Evolutionary conservation across 2,113 vertebrate species (phyloP).

Genomic region (Ranitomeya variabilis): DNA sequence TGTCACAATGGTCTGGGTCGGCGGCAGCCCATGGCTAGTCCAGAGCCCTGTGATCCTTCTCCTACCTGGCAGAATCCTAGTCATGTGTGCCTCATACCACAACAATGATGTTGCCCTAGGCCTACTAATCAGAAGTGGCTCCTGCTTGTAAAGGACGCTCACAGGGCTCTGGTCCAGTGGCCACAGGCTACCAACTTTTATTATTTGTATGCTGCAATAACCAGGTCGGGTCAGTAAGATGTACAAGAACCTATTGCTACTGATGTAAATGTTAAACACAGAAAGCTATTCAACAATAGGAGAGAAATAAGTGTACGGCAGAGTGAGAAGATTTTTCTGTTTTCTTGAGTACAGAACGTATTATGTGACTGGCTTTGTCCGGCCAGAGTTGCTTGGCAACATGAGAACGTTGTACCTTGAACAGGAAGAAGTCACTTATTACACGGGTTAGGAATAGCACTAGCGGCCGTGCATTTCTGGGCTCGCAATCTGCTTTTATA

Average conservation of each 20-base stretch:
- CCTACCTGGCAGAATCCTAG: no score
- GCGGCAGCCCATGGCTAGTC: no score
- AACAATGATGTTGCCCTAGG: no score
- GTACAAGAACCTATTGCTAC: neutral
- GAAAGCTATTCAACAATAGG: neutral
- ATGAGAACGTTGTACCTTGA: constrained; percentile 2
- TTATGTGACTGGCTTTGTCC: neutral
- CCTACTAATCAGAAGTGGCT: no score
- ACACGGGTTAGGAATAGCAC: neutral
- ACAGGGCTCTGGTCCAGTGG: no score
- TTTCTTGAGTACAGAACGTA: neutral
- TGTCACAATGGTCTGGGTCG: no score
- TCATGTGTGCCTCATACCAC: no score
- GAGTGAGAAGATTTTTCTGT: neutral
- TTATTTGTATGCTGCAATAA: no score
- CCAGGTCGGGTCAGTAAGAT: neutral
- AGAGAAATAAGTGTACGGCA: neutral
- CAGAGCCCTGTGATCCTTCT: no score
- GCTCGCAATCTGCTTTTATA: neutral
- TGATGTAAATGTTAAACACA: neutral
- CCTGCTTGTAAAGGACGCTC: no score
- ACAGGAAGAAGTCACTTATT: constrained; percentile 16
- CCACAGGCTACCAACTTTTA: no score
- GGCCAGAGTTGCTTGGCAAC: constrained; percentile 18
- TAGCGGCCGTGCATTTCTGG: neutral